A percentile compares a stretch with the other conserved stretches of the same genome.
Evolutionary conservation across 1,140 invertebrate species (phyloP).

Genomic region (Dendrolimus kikuchii): DNA sequence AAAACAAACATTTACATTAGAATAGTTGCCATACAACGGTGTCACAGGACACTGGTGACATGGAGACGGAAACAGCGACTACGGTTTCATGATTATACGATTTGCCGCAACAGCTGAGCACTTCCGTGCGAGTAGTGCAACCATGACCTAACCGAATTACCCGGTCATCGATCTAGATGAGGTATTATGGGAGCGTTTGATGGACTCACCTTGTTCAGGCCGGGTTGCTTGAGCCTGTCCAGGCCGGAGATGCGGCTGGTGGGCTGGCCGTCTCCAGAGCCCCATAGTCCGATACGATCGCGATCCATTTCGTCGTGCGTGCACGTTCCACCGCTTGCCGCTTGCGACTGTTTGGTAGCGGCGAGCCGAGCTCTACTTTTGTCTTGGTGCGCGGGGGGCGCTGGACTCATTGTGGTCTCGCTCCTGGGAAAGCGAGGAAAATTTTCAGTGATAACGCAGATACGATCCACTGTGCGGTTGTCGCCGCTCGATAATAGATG

Average conservation of each 20-base stretch:
- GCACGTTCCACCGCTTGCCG: conserved; percentile 32
- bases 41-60: too few species aligned
- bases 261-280: conserved; percentile 70
- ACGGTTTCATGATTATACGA: conserved; percentile 7
- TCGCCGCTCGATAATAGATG: conserved; percentile 53
- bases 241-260: conserved; percentile 75
- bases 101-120: conserved; percentile 19
- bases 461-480: conserved; percentile 41
- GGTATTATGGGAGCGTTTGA: conserved; percentile 3
- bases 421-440: conserved; percentile 68
- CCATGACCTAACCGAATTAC: conserved; percentile 47
- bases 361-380: conserved; percentile 42
- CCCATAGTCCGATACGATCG: conserved; percentile 77
- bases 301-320: conserved; percentile 67
- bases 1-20: conserved; percentile 31
- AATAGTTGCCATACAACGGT: conserved; percentile 2
- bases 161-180: conserved; percentile 16
- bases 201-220: conserved; percentile 81
- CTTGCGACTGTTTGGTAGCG: conserved; percentile 45
- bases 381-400: conserved; percentile 53
- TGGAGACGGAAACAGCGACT: too few species aligned
- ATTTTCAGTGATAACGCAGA: conserved; percentile 47
- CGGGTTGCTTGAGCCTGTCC: conserved; percentile 82
- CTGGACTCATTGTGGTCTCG: conserved; percentile 57
- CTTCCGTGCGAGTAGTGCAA: conserved; percentile 29